phyloP scores from a whole-genome alignment of 2,888 invertebrate genomes.

The Microctonus hyperodae region DNA sequence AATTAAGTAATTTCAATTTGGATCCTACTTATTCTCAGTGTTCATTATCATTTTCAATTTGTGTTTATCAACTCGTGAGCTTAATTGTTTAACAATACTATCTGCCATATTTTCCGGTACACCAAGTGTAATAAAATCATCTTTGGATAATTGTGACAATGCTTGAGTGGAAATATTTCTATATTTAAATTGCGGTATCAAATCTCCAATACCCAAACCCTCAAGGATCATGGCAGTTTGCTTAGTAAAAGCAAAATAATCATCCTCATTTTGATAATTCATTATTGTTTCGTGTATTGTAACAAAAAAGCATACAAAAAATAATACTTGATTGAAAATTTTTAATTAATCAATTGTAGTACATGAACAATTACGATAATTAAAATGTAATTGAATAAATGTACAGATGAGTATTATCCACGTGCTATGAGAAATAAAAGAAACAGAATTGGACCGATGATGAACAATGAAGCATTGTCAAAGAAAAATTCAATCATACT shows the following conservation, averaged over 20 bases:
- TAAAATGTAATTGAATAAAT: too few species aligned
- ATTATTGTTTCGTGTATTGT: too few species aligned
- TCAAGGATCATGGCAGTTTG: constrained; percentile 46
- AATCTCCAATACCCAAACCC: constrained; percentile 43
- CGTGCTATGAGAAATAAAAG: too few species aligned
- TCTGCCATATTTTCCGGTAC: constrained; percentile 34
- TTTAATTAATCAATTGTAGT: too few species aligned
- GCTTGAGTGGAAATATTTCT: constrained; percentile 45
- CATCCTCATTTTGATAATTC: constrained; percentile 24
- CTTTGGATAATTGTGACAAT: constrained; percentile 42
- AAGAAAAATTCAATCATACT: too few species aligned
- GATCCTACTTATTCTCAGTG: constrained; percentile 16
- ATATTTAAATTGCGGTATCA: constrained; percentile 43
- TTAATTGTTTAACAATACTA: constrained; percentile 33
- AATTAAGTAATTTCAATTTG: background rate
- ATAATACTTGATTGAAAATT: too few species aligned
- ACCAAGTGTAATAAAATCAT: constrained; percentile 48
- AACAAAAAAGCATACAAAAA: too few species aligned
- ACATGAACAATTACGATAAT: too few species aligned
- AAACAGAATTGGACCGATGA: too few species aligned
- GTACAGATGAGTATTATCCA: too few species aligned
- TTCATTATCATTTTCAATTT: background rate
- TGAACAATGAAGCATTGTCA: too few species aligned
- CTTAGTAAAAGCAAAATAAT: constrained; percentile 44
- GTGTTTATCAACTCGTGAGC: constrained; percentile 18